These are phyloP conservation scores for Protonibea diacanthus DNA, from an alignment of 2,797 vertebrate species.

Conservation along the genomic window DNA sequence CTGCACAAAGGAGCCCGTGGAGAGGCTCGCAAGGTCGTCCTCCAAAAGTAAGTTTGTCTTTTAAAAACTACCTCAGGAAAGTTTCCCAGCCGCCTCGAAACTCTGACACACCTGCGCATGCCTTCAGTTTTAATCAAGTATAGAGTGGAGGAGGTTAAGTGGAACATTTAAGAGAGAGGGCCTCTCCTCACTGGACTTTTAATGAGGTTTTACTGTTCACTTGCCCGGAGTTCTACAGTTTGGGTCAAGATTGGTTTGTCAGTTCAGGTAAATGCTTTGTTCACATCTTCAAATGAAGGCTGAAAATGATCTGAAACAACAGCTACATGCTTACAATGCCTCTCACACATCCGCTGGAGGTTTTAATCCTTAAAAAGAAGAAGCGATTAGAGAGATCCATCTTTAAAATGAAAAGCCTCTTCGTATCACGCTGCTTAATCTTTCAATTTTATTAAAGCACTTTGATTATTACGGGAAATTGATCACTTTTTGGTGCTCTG, in stretches of 20 bases:
- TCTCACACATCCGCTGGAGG: slow-evolving; percentile 12
- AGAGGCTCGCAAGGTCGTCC: neutral
- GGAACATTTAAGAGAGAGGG: slow-evolving; percentile 3
- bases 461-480: slow-evolving; percentile 20
- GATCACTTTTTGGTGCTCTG: slow-evolving; percentile 29
- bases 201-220: slow-evolving; percentile 10
- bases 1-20: neutral
- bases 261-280: slow-evolving; percentile 2
- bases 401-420: slow-evolving; percentile 2
- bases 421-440: neutral
- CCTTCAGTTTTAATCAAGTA: neutral
- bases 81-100: neutral
- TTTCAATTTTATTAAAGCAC: slow-evolving; percentile 1
- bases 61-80: neutral
- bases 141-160: slow-evolving; percentile 10
- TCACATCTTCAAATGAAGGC: slow-evolving; percentile 2
- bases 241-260: neutral
- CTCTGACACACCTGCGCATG: neutral
- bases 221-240: neutral
- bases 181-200: slow-evolving; percentile 1
- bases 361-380: neutral
- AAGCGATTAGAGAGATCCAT: neutral
- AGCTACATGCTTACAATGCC: neutral
- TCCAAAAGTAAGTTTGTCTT: slow-evolving; percentile 18
- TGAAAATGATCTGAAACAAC: neutral